These are phyloP conservation scores for Polyploca ridens DNA, from an alignment of 2,888 invertebrate species.

Conservation along the genomic window DNA sequence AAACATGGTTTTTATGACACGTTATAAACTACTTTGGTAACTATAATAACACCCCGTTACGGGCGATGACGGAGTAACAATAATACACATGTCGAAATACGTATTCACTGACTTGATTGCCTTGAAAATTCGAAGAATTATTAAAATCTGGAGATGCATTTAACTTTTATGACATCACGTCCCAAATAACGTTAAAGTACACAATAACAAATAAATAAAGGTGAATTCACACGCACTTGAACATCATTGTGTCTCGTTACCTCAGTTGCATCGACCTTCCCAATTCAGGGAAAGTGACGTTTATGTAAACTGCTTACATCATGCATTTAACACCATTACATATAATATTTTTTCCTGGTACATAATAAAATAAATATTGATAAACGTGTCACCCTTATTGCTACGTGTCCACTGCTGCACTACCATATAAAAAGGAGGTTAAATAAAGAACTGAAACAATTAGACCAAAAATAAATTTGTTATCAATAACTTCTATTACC, in stretches of 20 bases:
- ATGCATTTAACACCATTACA: background rate
- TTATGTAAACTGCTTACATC: background rate
- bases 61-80: too few species aligned
- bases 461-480: too few species aligned
- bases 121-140: background rate
- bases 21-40: too few species aligned
- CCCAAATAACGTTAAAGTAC: background rate
- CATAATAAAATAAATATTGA: background rate
- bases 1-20: too few species aligned
- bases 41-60: too few species aligned
- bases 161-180: background rate
- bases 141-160: background rate
- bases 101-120: too few species aligned
- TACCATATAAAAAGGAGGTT: too few species aligned
- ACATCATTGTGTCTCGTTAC: background rate
- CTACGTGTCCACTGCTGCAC: too few species aligned
- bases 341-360: background rate
- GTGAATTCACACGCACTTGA: background rate
- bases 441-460: too few species aligned
- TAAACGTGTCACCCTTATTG: too few species aligned
- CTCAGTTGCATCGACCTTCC: background rate
- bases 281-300: background rate
- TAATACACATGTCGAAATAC: too few species aligned
- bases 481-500: too few species aligned
- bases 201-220: background rate